These are phyloP conservation scores for Lasaia peninsularis DNA, from an alignment of 1,140 invertebrate genomes.

Conservation along the genomic window DNA sequence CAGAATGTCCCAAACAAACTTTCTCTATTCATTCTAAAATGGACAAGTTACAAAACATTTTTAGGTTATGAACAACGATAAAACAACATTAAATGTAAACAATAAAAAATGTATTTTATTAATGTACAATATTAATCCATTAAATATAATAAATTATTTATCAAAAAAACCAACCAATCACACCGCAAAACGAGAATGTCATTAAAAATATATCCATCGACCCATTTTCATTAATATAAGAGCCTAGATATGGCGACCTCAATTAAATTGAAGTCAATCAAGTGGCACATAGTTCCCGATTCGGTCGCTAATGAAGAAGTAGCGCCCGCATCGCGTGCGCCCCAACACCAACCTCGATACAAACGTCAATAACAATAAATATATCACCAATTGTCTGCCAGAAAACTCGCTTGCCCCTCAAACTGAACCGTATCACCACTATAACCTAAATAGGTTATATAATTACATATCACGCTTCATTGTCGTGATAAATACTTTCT, in stretches of 20 bases:
- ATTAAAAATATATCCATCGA: conserved; percentile 22
- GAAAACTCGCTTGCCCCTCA: conserved; percentile 21
- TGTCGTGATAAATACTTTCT: conserved; percentile 77
- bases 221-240: conserved; percentile 23
- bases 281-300: conserved; percentile 34
- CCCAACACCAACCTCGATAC: conserved; percentile 37
- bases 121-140: too few species aligned
- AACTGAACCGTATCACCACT: conserved; percentile 40
- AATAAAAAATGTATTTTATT: too few species aligned
- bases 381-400: conserved; percentile 45
- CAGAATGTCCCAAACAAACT: too few species aligned
- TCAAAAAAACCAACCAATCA: conserved; percentile 4
- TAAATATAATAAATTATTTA: neutral
- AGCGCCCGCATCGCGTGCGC: conserved; percentile 55
- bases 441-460: conserved; percentile 68
- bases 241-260: conserved; percentile 38
- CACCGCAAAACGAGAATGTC: conserved; percentile 8
- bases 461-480: conserved; percentile 75
- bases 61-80: too few species aligned
- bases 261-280: conserved; percentile 59
- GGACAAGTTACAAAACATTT: neutral
- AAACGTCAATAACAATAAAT: conserved; percentile 61
- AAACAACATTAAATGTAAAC: too few species aligned
- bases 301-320: conserved; percentile 56
- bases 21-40: neutral